These are phyloP conservation scores for Nycticryphes semicollaris DNA, from an alignment of 2,113 vertebrate genomes.

Conservation along the genomic window DNA sequence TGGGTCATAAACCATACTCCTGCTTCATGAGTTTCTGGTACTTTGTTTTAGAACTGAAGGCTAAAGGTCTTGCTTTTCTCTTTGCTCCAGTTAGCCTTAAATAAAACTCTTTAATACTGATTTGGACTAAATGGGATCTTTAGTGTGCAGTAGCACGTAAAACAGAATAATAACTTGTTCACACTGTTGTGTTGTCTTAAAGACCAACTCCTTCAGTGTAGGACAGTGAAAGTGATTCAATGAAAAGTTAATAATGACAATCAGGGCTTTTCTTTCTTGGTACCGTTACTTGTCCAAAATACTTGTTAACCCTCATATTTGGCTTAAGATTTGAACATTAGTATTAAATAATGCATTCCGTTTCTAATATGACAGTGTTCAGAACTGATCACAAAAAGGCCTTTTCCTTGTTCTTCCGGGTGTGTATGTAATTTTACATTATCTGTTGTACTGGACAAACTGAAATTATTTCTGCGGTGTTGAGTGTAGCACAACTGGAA, in stretches of 20 bases:
- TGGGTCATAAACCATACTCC: neutral
- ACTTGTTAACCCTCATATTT: neutral
- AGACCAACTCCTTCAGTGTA: neutral
- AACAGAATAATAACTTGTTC: neutral
- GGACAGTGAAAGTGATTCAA: neutral
- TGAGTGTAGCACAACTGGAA: neutral
- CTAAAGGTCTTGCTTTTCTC: neutral
- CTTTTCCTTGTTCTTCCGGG: neutral
- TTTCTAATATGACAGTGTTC: neutral
- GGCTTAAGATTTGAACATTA: neutral
- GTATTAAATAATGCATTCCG: neutral
- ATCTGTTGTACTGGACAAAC: neutral
- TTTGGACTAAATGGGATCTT: neutral
- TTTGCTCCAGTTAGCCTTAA: neutral
- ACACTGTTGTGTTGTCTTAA: neutral
- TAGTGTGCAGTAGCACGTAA: no score
- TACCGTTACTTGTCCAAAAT: neutral
- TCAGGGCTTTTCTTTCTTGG: neutral
- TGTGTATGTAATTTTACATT: fast-evolving
- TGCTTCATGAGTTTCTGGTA: neutral
- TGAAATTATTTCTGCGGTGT: neutral
- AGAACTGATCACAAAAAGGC: neutral
- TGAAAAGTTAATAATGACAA: neutral
- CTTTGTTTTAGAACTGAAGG: neutral
- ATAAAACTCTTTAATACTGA: neutral